Evolutionary conservation across 30 jellyfish, hydroid and myxozoan species (phyloP).

Genomic region (Hydra vulgaris): DNA sequence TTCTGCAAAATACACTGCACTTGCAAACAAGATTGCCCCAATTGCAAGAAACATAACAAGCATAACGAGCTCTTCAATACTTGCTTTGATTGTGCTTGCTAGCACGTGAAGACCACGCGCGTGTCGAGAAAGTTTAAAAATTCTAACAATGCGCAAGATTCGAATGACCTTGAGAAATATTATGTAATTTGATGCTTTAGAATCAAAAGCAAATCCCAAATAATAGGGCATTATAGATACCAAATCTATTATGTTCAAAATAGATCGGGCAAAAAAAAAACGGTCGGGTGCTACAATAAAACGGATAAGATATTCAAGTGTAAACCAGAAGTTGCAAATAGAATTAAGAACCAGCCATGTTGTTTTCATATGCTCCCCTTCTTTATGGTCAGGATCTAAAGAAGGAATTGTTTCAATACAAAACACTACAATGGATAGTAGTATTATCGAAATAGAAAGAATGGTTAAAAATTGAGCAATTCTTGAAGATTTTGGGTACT

Average conservation of each 20-base stretch:
- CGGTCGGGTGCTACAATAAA: constrained; percentile 63
- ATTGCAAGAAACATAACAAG: constrained; percentile 71
- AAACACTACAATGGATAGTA: constrained; percentile 70
- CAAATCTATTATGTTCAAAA: constrained; percentile 71
- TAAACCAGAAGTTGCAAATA: constrained; percentile 85
- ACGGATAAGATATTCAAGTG: constrained; percentile 76
- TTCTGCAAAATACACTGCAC: constrained; percentile 96
- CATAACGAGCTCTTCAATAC: constrained; percentile 89
- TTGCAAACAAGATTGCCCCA: constrained; percentile 81
- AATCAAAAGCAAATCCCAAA: constrained; percentile 51
- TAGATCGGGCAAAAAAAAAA: constrained; percentile 41
- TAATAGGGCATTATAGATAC: constrained; percentile 83
- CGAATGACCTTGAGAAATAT: constrained; percentile 88
- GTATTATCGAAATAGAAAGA: constrained; percentile 60
- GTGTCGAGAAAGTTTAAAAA: constrained; percentile 90
- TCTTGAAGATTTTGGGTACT: constrained; percentile 72
- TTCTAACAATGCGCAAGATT: constrained; percentile 85
- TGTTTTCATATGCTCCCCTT: constrained; percentile 31
- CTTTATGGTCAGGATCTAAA: constrained; percentile 59
- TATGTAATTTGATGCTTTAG: constrained; percentile 40
- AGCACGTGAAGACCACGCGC: constrained; percentile 94
- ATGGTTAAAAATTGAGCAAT: constrained; percentile 59
- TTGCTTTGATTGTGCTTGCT: constrained; percentile 89
- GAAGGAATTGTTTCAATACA: constrained; percentile 87
- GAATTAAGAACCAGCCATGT: constrained; percentile 71